phyloP scores from a whole-genome alignment of 2,113 vertebrate genomes.

The Tychaedon coryphoeus region DNA sequence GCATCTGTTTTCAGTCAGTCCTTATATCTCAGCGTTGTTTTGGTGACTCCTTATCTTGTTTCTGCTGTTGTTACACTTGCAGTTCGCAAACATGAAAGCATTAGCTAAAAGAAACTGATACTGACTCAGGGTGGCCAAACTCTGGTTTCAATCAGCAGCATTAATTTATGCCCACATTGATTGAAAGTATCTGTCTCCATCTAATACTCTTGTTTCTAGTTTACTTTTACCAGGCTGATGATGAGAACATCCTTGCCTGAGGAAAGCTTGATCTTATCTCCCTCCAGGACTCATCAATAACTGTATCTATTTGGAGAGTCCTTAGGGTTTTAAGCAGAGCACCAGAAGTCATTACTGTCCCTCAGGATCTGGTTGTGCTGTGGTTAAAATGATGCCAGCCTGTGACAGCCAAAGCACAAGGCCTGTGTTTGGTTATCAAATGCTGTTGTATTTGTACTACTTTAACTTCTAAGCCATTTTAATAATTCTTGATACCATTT shows the following conservation, averaged over 20 bases:
- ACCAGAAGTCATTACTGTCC: neutral
- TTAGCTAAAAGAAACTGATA: neutral
- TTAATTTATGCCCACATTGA: neutral
- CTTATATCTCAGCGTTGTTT: neutral
- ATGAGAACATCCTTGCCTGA: neutral
- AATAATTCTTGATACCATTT: neutral
- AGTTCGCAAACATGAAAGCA: neutral
- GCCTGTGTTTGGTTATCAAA: neutral
- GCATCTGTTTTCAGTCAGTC: neutral
- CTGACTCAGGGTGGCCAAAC: neutral
- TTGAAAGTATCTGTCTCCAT: neutral
- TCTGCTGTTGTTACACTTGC: neutral
- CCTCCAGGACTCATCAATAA: neutral
- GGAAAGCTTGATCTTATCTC: neutral
- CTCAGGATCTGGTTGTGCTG: neutral
- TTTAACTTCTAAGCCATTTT: neutral
- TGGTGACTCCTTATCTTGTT: neutral
- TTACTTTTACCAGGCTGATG: neutral
- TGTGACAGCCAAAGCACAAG: neutral
- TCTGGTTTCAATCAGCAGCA: neutral
- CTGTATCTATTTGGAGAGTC: neutral
- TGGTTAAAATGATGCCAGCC: neutral
- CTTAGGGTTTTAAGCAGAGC: neutral
- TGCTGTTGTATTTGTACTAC: fast-evolving
- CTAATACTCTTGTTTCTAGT: neutral